Percentiles rank a stretch among this genome's conserved stretches.
Evolutionary conservation across 2,113 vertebrate genomes (phyloP).

Genomic region (Solea senegalensis): DNA sequence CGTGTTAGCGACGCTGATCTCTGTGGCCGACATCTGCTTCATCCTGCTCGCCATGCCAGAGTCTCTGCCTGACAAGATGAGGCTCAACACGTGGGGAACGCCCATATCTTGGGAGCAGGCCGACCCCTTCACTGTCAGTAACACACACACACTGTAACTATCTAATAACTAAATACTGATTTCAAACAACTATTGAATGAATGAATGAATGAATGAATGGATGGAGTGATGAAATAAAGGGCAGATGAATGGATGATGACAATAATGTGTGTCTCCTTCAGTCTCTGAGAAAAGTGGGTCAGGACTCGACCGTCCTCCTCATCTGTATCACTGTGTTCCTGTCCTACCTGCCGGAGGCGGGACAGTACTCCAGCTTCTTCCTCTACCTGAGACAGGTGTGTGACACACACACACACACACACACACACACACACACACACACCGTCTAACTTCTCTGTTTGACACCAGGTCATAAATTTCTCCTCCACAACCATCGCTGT

Average conservation of each 20-base stretch:
- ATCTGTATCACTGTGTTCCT: slow-evolving; percentile 96
- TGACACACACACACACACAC: slow-evolving; percentile 49
- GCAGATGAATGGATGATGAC: background rate
- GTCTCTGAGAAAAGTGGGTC: slow-evolving; percentile 94
- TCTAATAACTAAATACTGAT: too few species aligned
- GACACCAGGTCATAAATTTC: slow-evolving; percentile 89
- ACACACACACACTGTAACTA: too few species aligned
- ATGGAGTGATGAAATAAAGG: too few species aligned
- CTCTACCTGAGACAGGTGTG: slow-evolving; percentile 91
- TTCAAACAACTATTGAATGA: background rate
- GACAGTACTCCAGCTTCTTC: slow-evolving; percentile 98
- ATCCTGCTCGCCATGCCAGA: slow-evolving; percentile 93
- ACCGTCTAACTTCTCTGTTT: slow-evolving; percentile 8
- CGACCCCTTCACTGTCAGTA: slow-evolving; percentile 91
- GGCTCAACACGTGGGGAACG: slow-evolving; percentile 88
- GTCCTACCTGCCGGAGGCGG: slow-evolving; percentile 94
- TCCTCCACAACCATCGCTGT: slow-evolving; percentile 90
- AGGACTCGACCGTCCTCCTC: slow-evolving; percentile 87
- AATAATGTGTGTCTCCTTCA: slow-evolving; percentile 58
- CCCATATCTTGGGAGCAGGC: slow-evolving; percentile 95
- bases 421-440: background rate
- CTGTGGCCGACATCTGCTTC: slow-evolving; percentile 92
- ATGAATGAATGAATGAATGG: too few species aligned
- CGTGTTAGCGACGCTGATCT: slow-evolving; percentile 88
- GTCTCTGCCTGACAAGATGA: slow-evolving; percentile 93